Evolutionary conservation across 2,797 vertebrate species (phyloP).

Genomic region (Hafferia zeledoni): DNA sequence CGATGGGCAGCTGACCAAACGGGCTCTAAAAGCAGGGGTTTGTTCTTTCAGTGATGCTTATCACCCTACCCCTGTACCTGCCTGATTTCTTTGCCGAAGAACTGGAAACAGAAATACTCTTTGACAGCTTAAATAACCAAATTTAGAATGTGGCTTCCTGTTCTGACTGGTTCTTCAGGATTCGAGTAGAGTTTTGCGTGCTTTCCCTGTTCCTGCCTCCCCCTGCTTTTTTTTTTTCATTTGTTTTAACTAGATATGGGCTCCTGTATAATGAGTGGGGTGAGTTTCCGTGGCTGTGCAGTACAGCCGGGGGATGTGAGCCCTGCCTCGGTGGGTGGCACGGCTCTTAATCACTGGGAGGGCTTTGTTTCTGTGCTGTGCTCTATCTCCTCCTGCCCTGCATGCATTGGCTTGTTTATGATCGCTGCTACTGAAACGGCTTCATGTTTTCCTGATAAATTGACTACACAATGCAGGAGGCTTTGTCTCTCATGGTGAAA

Average conservation of each 20-base stretch:
- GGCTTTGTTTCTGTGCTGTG: background rate
- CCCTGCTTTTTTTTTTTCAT: background rate
- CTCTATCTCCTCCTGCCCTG: background rate
- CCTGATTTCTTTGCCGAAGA: conserved; percentile 50
- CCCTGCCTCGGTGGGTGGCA: conserved; percentile 28
- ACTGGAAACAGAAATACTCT: conserved; percentile 61
- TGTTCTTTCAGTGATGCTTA: conserved; percentile 53
- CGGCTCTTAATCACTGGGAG: background rate
- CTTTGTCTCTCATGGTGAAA: background rate
- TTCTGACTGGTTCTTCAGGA: conserved; percentile 68
- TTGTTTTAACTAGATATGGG: background rate
- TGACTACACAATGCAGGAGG: background rate
- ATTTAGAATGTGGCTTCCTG: conserved; percentile 57
- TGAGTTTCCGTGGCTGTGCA: background rate
- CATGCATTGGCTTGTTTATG: conserved; percentile 30
- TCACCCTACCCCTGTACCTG: background rate
- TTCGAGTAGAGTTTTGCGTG: conserved; percentile 38
- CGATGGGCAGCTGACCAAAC: conserved; percentile 45
- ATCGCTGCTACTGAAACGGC: background rate
- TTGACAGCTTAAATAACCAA: conserved; percentile 66
- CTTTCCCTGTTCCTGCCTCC: conserved; percentile 45
- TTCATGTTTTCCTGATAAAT: background rate
- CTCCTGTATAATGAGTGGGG: conserved; percentile 14
- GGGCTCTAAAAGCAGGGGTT: conserved; percentile 16
- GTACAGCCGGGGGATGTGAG: background rate